These are phyloP conservation scores for Rhinatrema bivittatum DNA, from an alignment of 2,797 vertebrate genomes.

Conservation along the genomic window DNA sequence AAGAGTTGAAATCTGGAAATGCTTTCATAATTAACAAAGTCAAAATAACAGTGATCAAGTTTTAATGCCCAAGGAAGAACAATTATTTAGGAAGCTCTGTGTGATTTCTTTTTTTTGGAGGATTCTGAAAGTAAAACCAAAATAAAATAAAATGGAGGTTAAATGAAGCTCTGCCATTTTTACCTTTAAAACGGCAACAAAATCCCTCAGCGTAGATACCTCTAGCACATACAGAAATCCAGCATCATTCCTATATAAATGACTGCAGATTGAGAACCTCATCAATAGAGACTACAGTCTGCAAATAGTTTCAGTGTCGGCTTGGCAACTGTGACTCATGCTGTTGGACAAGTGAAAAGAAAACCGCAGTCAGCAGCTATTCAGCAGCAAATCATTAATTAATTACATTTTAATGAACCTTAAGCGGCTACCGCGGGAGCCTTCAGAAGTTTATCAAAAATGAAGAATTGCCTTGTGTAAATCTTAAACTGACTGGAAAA, in stretches of 20 bases:
- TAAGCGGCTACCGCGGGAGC: slow-evolving; percentile 72
- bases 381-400: slow-evolving; percentile 81
- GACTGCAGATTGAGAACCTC: slow-evolving; percentile 54
- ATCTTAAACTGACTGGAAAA: slow-evolving; percentile 65
- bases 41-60: no score
- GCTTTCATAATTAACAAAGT: no score
- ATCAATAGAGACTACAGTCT: slow-evolving; percentile 68
- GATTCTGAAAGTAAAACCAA: no score
- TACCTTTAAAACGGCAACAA: no score
- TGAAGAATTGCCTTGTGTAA: slow-evolving; percentile 76
- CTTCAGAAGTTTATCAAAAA: slow-evolving; percentile 82
- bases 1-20: no score
- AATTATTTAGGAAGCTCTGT: no score
- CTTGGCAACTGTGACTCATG: slow-evolving; percentile 71
- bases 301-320: slow-evolving; percentile 71
- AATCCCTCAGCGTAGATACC: background rate
- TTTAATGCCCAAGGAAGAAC: no score
- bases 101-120: no score
- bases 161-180: no score
- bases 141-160: no score
- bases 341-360: slow-evolving; percentile 70
- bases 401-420: slow-evolving; percentile 84
- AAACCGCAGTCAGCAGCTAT: slow-evolving; percentile 76
- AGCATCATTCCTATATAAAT: slow-evolving; percentile 54
- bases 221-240: slow-evolving; percentile 14